Evolutionary conservation across 1,140 invertebrate species (phyloP), one percentile per base, ranked within the genome.

Genomic region (Adelges cooleyi): DNA sequence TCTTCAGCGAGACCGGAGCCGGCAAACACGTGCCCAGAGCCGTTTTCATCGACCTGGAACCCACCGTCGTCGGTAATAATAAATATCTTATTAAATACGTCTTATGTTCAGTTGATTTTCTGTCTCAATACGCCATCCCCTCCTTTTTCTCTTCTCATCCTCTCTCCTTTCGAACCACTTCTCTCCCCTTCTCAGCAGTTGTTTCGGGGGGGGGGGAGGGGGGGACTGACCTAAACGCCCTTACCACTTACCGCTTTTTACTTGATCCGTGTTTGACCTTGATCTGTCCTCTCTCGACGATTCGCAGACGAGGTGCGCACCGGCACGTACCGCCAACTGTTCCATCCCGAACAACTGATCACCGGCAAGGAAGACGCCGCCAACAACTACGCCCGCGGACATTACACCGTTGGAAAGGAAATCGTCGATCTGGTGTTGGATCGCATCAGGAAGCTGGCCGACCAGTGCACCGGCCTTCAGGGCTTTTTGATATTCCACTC

Each of bases 341-440:
- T 90, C 80, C 87, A 90, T 74, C 87, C 87, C 56, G 87, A 89
- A 75, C 87, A 90, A 75, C 79, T 90, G 72, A 87, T 90, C 74
- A 89, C 86, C 70, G 87, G 87, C 62, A 89, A 89, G 74, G 89
- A 93, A 76, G 89, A 92, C 74, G n/a, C n/a, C n/a, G n/a, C n/a
- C n/a, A n/a, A n/a, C n/a, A n/a, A n/a, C n/a, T n/a, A n/a, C n/a
- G n/a, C 89, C 89, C 80, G 90, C 70, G 90, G 90, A 56, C 89
- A 92, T 77, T 93, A 93, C 80, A 93, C 90, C 67, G 89, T 92
- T 73, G 90, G 90, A 68, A 92, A 89, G 77, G 90, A 90, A 77
- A 86, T 89, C 71, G 85, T 92, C 9, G 87, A 90, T 70, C 72
- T 86, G 18, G 88, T 90, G 3, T 73, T 90, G 67, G 88, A 91